Evolutionary conservation across 2,888 invertebrate species (phyloP).

Genomic region (Drosophila acutilabella): DNA sequence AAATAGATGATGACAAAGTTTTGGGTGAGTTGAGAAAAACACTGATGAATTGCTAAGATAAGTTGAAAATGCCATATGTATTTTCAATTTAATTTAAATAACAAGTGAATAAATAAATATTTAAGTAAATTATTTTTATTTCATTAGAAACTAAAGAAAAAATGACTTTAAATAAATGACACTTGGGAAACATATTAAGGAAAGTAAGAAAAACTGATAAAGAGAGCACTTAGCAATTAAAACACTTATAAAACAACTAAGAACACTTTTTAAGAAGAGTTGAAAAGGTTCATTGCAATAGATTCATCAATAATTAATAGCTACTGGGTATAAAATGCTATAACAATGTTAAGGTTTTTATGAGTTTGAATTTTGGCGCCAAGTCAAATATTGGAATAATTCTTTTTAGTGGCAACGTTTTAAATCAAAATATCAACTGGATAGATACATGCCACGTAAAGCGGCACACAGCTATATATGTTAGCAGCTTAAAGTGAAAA

Average conservation of each 20-base stretch:
- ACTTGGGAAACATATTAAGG: no score
- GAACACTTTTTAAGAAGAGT: not conserved
- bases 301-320: not conserved
- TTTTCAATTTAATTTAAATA: not conserved
- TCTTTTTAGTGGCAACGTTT: slow-evolving; percentile 10
- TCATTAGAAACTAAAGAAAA: no score
- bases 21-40: not conserved
- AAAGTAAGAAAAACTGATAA: no score
- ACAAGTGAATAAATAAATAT: not conserved
- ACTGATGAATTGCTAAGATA: not conserved
- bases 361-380: not conserved
- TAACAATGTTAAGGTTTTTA: not conserved
- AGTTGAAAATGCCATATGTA: not conserved
- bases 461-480: slow-evolving; percentile 1
- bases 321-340: slow-evolving; percentile 4
- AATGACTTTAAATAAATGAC: no score
- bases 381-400: slow-evolving; percentile 41
- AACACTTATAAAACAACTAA: no score
- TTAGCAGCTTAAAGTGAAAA: slow-evolving; percentile 47
- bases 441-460: slow-evolving; percentile 10
- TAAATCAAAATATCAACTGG: not conserved
- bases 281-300: not conserved
- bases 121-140: no score
- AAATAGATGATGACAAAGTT: not conserved
- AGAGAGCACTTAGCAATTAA: no score